Base-by-base conservation (phyloP, 2,797 vertebrate genomes). In the Emydoidea blandingii region DNA sequence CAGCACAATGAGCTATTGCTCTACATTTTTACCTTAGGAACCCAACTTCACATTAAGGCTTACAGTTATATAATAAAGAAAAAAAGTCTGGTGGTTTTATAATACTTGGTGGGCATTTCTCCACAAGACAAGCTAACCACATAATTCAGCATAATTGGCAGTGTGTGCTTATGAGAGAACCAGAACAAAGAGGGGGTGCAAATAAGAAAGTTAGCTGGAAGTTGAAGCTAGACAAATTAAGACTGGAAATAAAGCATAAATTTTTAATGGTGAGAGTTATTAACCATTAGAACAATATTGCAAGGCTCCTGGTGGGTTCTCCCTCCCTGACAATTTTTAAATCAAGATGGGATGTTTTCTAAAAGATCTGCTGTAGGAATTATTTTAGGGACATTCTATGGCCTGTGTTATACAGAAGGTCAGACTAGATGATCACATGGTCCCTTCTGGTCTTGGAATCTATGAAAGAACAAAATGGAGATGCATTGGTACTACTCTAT, bases 81-180 rank as follows among this genome's bases (percentile, higher is more conserved):
- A 81, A 50, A 57, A 3, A 11, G 8, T 14, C 23, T 41, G 44
- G 11, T 4, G 1, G 80, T 79, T 90, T 90, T 23, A 7, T 0
- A 14, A 16, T 37, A n/a, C 18, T 12, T 68, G 27, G 12, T 7
- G 44, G 31, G 76, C 76, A 41, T 50, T 79, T 50, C 49, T 50
- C 72, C 34, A 44, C 65, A 53, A 41, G 59, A 9, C 1, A 52
- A 79, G 88, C 16, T 12, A 16, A 2, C 41, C 34, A 5, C 4
- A 31, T 15, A 81, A 85, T 31, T 53, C 1, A 72, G n/a, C 50
- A 59, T 1, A 44, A 79, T 84, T 59, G 12, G 78, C 2, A 74
- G 1, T 8, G 2, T 0, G 8, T 1, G 12, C 3, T 59, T 4
- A 0, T 2, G 18, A 68, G n/a, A 68, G 81, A 52, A 12, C 31